Evolutionary conservation across 2,888 invertebrate species (phyloP), one percentile per base, ranked within the genome.

Genomic region (Melitaea athalia): DNA sequence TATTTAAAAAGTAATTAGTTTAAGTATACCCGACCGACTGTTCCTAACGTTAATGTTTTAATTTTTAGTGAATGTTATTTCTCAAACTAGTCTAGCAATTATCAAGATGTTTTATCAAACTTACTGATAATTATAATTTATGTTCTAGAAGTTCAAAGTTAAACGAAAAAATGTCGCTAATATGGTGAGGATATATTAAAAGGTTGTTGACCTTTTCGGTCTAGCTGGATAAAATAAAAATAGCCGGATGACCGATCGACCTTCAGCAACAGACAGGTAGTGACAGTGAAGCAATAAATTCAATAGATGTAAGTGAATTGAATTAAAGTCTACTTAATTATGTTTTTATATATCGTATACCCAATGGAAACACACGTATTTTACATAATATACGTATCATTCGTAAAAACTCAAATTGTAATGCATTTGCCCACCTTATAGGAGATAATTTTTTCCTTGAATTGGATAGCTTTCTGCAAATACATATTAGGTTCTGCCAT

Each of bases 71-170:
- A 14, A 47, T 14, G 14, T 49, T 5, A n/a, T 49, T 49, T 14
- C 3, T 49, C n/a, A 49, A 49, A n/a, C 6, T n/a, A 49, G 6
- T 45, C n/a, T 38, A 8, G 38, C 47, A 49, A 45, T 11, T n/a
- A n/a, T 49, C 14, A 14, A n/a, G 47, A 38, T 64, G 49, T 14
- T 15, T 63, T n/a, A 14, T 55, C 42, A 8, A 38, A 12, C 49
- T 49, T 64, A 38, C 49, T 64, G 59, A 49, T 15, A 59, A 47
- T 64, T 64, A 49, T 15, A 59, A 47, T 64, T 49, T n/a, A 49
- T 45, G 14, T 49, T n/a, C n/a, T n/a, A n/a, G n/a, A 49, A 49
- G 47, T n/a, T 49, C 14, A 49, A 49, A 49, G 47, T 49, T 49
- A n/a, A 6, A 49, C n/a, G n/a, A 14, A 49, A 49, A 45, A 49